Conservation (phyloP, 2,888 invertebrate genomes). For the Drosophila merina region DNA sequence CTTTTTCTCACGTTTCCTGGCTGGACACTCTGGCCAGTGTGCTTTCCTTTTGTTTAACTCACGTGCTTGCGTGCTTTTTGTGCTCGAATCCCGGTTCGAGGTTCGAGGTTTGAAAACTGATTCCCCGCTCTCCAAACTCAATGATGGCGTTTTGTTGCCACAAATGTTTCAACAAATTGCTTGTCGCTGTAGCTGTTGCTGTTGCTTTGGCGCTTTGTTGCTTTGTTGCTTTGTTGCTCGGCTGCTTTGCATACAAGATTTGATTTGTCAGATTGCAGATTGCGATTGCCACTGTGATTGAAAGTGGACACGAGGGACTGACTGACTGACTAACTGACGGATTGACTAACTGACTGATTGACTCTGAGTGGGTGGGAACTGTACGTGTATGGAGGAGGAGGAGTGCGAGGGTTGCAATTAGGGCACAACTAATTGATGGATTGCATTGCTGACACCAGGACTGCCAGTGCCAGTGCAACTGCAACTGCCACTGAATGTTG, state of each 20-base stretch:
- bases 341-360: background rate
- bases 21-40: background rate
- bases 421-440: conserved; percentile 46
- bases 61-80: background rate
- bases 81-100: too few relatives aligned
- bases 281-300: conserved; percentile 35
- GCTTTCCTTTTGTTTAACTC: conserved; percentile 5
- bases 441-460: conserved; percentile 11
- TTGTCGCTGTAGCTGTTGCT: conserved; percentile 58
- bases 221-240: background rate
- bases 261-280: conserved; percentile 52
- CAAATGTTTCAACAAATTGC: conserved; percentile 74
- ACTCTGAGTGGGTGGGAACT: background rate
- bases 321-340: conserved; percentile 10
- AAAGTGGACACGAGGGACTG: conserved; percentile 35
- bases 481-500: background rate
- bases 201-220: conserved; percentile 6
- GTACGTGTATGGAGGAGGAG: background rate
- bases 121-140: background rate
- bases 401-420: conserved; percentile 24
- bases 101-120: background rate
- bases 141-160: conserved; percentile 64
- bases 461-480: background rate
- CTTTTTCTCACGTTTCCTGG: conserved; percentile 1
- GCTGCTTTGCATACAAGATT: conserved; percentile 53